Conservation (phyloP, 2,113 vertebrate species). For the Salvator merianae region DNA sequence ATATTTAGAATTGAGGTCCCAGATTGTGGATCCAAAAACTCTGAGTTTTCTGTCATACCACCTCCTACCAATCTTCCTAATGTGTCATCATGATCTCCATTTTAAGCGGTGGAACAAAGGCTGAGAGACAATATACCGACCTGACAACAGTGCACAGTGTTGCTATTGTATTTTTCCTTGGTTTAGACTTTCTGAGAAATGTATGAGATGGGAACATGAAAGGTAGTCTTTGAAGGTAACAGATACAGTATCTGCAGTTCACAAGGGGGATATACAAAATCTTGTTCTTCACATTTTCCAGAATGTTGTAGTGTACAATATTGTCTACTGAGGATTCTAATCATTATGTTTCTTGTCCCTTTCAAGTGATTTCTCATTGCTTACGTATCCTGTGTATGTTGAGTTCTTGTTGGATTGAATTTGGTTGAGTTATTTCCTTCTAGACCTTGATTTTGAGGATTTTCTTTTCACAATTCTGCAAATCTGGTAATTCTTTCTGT, state of each 20-base stretch:
- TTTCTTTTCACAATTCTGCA: background rate
- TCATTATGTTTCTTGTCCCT: background rate
- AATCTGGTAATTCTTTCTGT: background rate
- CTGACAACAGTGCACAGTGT: background rate
- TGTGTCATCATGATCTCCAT: background rate
- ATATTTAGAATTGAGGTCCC: background rate
- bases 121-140: background rate
- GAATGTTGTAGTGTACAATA: background rate
- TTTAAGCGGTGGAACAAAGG: background rate
- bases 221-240: background rate
- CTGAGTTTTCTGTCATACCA: background rate
- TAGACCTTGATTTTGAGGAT: background rate
- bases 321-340: background rate
- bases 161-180: background rate
- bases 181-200: background rate
- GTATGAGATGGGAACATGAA: background rate
- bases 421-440: too few relatives aligned
- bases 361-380: background rate
- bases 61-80: background rate
- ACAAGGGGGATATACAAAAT: background rate
- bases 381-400: background rate
- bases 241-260: background rate
- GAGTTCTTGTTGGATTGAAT: background rate
- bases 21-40: background rate
- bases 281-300: background rate